These are phyloP conservation scores for Cryptoleucopteryx plumbea DNA, from an alignment of 2,113 vertebrate species.

Conservation along the genomic window DNA sequence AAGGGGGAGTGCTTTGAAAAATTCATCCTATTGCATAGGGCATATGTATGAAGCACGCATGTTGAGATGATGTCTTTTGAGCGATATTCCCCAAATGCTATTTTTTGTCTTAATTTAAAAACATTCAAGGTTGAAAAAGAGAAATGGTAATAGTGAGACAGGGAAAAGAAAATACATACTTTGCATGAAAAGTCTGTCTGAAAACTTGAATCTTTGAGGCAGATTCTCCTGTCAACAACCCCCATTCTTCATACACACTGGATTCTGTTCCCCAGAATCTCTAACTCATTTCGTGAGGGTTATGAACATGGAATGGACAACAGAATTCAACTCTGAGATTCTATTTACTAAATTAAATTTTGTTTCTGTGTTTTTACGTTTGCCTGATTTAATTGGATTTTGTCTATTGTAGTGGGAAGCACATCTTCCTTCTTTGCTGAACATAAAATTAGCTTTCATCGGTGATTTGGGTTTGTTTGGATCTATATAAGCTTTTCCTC, in stretches of 20 bases:
- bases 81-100: not conserved
- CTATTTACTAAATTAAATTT: constrained; percentile 49
- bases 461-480: constrained; percentile 69
- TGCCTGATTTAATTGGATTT: constrained; percentile 66
- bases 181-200: not conserved
- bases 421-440: constrained; percentile 63
- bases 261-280: not conserved
- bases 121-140: not conserved
- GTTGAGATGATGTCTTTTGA: not conserved
- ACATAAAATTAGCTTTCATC: constrained; percentile 69
- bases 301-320: not conserved
- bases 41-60: rapidly evolving
- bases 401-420: constrained; percentile 51
- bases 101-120: not conserved
- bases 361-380: constrained; percentile 54
- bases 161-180: not conserved
- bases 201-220: not conserved
- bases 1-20: not conserved
- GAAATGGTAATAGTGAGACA: not conserved
- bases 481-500: constrained; percentile 61
- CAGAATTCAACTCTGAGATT: constrained; percentile 11
- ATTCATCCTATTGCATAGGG: not conserved
- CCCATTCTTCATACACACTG: not conserved
- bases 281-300: not conserved
- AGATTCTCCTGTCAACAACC: not conserved